These are phyloP conservation scores for Cistogaster globosa DNA, from an alignment of 2,888 invertebrate genomes.

Conservation along the genomic window DNA sequence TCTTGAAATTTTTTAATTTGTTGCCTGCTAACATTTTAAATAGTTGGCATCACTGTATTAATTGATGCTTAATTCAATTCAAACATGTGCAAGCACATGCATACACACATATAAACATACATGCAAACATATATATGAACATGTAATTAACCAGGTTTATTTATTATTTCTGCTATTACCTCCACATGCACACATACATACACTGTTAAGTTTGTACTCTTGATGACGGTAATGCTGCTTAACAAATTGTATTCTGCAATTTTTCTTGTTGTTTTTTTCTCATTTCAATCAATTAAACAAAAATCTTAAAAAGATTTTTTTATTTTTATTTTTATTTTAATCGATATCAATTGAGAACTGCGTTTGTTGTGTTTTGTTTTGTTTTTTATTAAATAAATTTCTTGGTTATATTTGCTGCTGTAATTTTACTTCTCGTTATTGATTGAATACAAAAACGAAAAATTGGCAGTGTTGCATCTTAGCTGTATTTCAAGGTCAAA, in stretches of 20 bases:
- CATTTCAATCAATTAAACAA: slow-evolving; percentile 56
- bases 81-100: neutral
- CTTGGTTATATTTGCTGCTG: neutral
- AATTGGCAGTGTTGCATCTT: slow-evolving; percentile 68
- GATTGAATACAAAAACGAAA: slow-evolving; percentile 1
- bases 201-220: neutral
- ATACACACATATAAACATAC: neutral
- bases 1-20: neutral
- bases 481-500: slow-evolving; percentile 68
- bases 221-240: slow-evolving; percentile 16
- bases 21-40: neutral
- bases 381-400: neutral
- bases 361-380: slow-evolving; percentile 5
- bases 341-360: slow-evolving; percentile 61
- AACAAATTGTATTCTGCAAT: slow-evolving; percentile 43
- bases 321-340: slow-evolving; percentile 56
- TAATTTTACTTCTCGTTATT: slow-evolving; percentile 2
- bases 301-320: slow-evolving; percentile 35
- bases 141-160: neutral
- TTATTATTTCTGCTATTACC: too few relatives aligned
- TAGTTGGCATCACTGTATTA: neutral
- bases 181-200: neutral
- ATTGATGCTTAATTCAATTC: neutral
- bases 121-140: neutral
- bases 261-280: slow-evolving; percentile 7